A percentile compares a stretch with the other conserved stretches of the same genome.
Conservation (phyloP, 2,888 invertebrate genomes). For the Cantharis lateralis region DNA sequence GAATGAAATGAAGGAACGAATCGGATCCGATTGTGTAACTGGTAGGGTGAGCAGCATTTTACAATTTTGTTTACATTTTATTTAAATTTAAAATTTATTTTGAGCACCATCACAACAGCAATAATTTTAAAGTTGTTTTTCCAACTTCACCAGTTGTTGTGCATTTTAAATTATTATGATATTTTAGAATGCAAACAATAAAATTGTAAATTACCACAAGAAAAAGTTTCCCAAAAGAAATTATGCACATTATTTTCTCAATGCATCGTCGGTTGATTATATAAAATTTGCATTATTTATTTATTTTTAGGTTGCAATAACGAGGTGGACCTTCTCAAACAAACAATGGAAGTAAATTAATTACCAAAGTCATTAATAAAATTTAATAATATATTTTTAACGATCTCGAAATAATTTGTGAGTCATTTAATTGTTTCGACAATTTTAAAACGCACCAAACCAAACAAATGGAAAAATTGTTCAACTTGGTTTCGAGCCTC, state of each 20-base stretch:
- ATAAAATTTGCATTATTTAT: neutral
- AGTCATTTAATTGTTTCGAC: neutral
- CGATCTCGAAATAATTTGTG: neutral
- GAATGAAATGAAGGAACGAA: too few species aligned
- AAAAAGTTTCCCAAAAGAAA: neutral
- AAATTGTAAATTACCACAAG: neutral
- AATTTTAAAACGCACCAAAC: neutral
- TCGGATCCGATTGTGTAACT: too few species aligned
- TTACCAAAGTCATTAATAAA: neutral
- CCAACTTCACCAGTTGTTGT: neutral
- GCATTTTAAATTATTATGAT: neutral
- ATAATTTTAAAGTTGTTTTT: too few species aligned
- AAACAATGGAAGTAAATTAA: neutral
- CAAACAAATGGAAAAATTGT: neutral
- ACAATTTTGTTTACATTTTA: too few species aligned
- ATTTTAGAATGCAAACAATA: neutral
- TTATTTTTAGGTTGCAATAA: neutral
- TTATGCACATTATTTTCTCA: neutral
- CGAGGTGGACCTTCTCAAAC: neutral
- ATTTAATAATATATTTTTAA: neutral
- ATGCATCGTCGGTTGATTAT: neutral
- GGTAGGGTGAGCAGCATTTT: too few species aligned
- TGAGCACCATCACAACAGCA: too few species aligned
- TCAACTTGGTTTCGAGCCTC: too few species aligned
- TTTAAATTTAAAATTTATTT: too few species aligned